Base-by-base conservation (phyloP, 1,140 invertebrate species). In the Scaptomyza montana region DNA sequence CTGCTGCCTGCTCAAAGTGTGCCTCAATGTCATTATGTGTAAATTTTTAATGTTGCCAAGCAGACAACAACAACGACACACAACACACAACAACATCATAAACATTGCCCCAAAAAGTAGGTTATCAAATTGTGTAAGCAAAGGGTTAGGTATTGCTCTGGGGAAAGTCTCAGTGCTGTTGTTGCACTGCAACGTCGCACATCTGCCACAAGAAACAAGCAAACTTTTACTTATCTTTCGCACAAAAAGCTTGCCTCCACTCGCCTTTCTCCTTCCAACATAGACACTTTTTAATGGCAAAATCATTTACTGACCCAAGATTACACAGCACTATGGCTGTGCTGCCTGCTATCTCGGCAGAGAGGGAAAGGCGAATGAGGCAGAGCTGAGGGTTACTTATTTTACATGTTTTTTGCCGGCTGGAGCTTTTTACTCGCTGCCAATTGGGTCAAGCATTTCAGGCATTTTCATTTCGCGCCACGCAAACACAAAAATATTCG, bases 381-480 rank as follows among this genome's bases (percentile, higher is more conserved):
- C n/a, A 12, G 39, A 2, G 16, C 1, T n/a, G n/a, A n/a, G 25
- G 21, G 49, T 21, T 69, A 71, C 68, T 69, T 77, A 77, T 85
- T 85, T 85, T 66, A 69, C 85, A 85, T 85, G 81, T 86, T 86
- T 61, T 49, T 55, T 33, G 30, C 13, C 41, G 28, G 39, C 36
- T 6, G 39, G 30, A 6, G 5, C 3, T 33, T 33, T 33, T 7
- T 6, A 36, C 71, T 43, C 43, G 25, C 41, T 81, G 71, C 70
- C 82, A 87, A 87, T 87, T 87, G 84, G 82, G 82, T 89, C 84
- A 87, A 87, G 82, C 82, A 77, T 87, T 89, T 89, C 84, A 89
- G 87, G 82, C 82, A 79, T 87, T 89, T 87, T 73, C 76, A 82
- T 82, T 87, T 87, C 84, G 80, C 82, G 84, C 82, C 84, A 73